phyloP scores from a whole-genome alignment of 2,113 vertebrate genomes.

The Callaeas wilsoni region DNA sequence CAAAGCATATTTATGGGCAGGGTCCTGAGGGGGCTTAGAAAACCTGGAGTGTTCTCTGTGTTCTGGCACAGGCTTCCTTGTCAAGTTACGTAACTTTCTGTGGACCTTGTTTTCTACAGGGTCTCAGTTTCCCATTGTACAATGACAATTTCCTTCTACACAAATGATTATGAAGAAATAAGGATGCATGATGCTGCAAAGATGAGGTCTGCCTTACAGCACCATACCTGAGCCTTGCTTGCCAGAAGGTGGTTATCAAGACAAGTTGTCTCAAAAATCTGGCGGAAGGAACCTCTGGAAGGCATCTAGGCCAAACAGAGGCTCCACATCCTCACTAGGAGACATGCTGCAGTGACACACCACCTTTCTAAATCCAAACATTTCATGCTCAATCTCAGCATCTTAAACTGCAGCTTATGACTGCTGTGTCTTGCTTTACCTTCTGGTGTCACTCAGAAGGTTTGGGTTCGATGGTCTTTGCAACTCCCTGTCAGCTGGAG shows the following conservation, averaged over 20 bases:
- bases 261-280: neutral
- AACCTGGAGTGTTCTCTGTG: neutral
- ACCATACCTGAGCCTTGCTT: neutral
- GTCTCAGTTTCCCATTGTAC: neutral
- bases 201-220: neutral
- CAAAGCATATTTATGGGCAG: neutral
- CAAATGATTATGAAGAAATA: neutral
- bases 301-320: neutral
- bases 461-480: neutral
- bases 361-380: neutral
- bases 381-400: neutral
- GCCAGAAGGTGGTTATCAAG: neutral
- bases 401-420: neutral
- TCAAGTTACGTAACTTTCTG: neutral
- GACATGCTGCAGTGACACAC: fast-evolving
- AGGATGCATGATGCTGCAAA: neutral
- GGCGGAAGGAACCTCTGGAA: neutral
- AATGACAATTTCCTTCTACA: neutral
- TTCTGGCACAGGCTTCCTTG: neutral
- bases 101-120: neutral
- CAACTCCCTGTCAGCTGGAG: neutral
- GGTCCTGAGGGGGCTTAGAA: neutral
- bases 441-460: neutral
- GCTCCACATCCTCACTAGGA: neutral
- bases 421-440: neutral